These are phyloP conservation scores for Ranitomeya imitator DNA, from an alignment of 2,113 vertebrate species.

Conservation along the genomic window DNA sequence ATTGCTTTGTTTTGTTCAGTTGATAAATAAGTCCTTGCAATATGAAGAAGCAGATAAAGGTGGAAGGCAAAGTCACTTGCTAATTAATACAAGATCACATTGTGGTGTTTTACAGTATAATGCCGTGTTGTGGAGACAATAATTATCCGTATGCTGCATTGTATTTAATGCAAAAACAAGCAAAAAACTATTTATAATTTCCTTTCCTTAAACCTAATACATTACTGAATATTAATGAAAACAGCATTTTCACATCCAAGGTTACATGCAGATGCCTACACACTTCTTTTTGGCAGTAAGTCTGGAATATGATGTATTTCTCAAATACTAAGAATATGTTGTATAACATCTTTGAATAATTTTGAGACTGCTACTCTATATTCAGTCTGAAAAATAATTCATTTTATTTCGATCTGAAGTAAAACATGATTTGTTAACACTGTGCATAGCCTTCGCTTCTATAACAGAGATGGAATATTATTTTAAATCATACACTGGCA, in stretches of 20 bases:
- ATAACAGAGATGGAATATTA: not conserved
- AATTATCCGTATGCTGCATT: not conserved
- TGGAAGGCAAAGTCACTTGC: too few species aligned
- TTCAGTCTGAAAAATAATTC: slow-evolving; percentile 36
- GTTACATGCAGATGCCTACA: not conserved
- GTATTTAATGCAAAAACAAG: not conserved
- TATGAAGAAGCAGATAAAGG: too few species aligned
- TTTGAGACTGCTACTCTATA: slow-evolving; percentile 31
- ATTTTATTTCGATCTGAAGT: slow-evolving; percentile 26
- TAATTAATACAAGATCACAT: too few species aligned
- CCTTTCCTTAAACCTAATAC: not conserved
- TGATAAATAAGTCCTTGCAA: too few species aligned
- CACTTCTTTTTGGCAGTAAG: not conserved
- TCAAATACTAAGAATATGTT: not conserved
- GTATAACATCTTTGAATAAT: slow-evolving; percentile 32
- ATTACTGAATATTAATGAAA: not conserved
- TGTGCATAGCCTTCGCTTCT: slow-evolving; percentile 17
- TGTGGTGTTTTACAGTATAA: too few species aligned
- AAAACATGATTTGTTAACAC: slow-evolving; percentile 39
- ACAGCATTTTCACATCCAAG: not conserved
- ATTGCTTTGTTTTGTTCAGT: too few species aligned
- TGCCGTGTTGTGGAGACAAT: not conserved
- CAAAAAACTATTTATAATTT: not conserved
- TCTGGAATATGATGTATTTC: slow-evolving; percentile 3
- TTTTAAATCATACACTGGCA: not conserved